Base-by-base conservation (phyloP, 2,888 invertebrate genomes). In the Altica lythri region DNA sequence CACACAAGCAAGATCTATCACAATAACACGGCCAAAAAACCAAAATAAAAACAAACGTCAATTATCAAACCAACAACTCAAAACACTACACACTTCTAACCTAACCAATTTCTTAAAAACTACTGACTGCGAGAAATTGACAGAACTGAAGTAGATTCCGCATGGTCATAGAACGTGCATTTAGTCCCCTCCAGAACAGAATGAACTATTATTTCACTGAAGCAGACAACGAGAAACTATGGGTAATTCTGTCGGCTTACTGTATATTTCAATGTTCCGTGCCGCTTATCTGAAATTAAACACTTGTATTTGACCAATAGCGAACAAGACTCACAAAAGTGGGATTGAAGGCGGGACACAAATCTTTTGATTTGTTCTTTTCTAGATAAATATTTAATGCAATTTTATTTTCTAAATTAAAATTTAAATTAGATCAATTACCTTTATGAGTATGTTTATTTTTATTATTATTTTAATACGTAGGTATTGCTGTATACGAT, bases 321-420 rank as follows among this genome's bases (percentile, higher is more conserved):
- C 18, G 42, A 25, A 40, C 13, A 48, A 22, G 22, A 13, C 44
- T 16, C 32, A 49, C 34, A 13, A 51, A 27, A 9, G 54, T 55
- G 63, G 57, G 55, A 55, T 40, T 9, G 37, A 46, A 35, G 63
- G 63, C 61, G 63, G 56, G 35, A 46, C 59, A 35, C n/a, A n/a
- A n/a, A 55, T 53, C 44, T 44, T 55, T 56, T 59, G 59, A 63
- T 63, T 58, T 63, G 60, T 59, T 57, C 57, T 30, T 48, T 29
- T 48, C 14, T 40, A 22, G 40, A 40, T 22, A 40, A 40, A 22
- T 40, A 40, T 40, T 40, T 40, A 22, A 40, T 34, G 9, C 16
- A 14, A 34, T 34, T 34, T 34, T 34, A 34, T 8, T 34, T 14
- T 34, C 34, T 8, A 9, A 34, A 16, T 34, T 34, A 16, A 34